Percentiles rank a stretch among this genome's conserved stretches.
These are phyloP conservation scores for Poecilia wingei DNA, from an alignment of 2,797 vertebrate genomes.

Conservation along the genomic window DNA sequence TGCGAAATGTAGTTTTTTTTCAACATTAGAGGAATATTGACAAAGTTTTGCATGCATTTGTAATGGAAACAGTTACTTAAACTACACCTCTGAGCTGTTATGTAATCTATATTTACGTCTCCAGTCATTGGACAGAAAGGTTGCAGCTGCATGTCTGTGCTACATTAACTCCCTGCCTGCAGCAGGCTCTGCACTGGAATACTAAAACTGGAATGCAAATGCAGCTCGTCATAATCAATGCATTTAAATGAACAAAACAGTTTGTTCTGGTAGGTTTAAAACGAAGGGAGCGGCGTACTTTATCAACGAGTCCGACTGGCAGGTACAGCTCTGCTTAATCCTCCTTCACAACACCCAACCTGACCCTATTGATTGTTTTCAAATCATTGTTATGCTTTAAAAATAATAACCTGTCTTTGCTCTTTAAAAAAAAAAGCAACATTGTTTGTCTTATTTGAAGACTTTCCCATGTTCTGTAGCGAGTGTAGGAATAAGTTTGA, in stretches of 20 bases:
- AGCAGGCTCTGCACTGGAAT: not conserved
- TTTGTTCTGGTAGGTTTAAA: not conserved
- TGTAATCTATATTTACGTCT: not conserved
- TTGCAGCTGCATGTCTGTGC: not conserved
- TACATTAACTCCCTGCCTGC: not conserved
- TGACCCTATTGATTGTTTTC: not conserved
- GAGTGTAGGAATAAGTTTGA: not conserved
- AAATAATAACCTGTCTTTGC: not conserved
- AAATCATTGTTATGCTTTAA: not conserved
- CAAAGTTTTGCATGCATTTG: too few relatives aligned
- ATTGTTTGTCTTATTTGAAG: not conserved
- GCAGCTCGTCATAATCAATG: not conserved
- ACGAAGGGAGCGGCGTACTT: not conserved
- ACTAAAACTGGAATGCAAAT: not conserved
- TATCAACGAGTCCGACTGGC: not conserved
- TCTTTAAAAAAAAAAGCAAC: not conserved
- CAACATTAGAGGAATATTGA: too few relatives aligned
- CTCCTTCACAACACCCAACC: not conserved
- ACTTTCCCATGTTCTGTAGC: not conserved
- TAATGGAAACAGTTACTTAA: too few relatives aligned
- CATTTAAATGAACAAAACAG: not conserved
- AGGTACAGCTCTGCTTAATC: not conserved
- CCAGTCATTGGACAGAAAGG: not conserved
- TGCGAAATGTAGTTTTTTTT: too few relatives aligned
- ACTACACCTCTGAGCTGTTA: too few relatives aligned